Conservation (phyloP, 2,797 vertebrate species). For the Gadopsis bispinosus region DNA sequence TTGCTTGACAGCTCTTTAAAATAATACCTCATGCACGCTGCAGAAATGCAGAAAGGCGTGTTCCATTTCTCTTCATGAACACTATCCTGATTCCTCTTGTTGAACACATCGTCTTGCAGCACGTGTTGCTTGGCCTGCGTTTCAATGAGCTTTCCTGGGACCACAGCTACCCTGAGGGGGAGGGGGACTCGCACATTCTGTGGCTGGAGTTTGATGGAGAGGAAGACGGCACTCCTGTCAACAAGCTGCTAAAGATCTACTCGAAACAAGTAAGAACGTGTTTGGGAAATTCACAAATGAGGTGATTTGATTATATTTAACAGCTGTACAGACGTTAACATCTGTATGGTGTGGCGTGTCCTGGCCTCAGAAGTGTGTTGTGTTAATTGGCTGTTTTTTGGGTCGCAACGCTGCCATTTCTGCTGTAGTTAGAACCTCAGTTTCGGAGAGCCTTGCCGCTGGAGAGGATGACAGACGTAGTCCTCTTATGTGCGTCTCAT, state of each 20-base stretch:
- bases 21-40: neutral
- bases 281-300: neutral
- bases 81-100: neutral
- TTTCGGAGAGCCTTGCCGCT: neutral
- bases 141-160: conserved; percentile 95
- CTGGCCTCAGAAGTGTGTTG: conserved; percentile 4
- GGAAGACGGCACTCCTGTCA: conserved; percentile 89
- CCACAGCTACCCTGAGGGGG: conserved; percentile 90
- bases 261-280: conserved; percentile 89
- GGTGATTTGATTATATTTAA: neutral
- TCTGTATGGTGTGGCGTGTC: neutral
- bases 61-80: neutral
- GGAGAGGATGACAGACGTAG: neutral
- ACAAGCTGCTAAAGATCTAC: conserved; percentile 94
- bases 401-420: neutral
- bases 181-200: conserved; percentile 88
- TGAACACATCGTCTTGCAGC: conserved; percentile 75
- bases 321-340: neutral
- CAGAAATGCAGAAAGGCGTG: neutral
- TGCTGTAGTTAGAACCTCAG: neutral
- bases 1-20: neutral
- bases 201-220: conserved; percentile 97
- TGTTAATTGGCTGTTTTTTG: neutral
- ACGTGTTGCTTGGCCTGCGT: conserved; percentile 90
- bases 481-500: conserved; percentile 17